Evolutionary conservation across 2,888 invertebrate species (phyloP).

Genomic region (Ommatoiulus sabulosus): DNA sequence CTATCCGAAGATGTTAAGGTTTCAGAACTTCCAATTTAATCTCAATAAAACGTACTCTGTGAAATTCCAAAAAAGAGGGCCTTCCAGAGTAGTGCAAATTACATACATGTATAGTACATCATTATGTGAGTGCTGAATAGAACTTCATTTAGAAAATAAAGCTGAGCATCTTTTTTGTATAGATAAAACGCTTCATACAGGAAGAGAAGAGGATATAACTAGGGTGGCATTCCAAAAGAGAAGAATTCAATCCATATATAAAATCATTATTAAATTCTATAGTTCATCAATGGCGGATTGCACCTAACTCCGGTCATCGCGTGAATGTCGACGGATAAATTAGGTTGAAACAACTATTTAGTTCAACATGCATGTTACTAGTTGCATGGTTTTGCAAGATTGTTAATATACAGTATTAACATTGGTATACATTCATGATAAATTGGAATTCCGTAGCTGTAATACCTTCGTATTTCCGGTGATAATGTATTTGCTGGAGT

Average conservation of each 20-base stretch:
- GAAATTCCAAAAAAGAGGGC: background rate
- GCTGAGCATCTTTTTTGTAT: background rate
- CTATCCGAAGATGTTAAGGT: slow-evolving; percentile 18
- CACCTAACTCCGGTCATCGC: background rate
- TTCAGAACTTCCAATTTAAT: background rate
- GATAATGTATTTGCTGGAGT: too few relatives aligned
- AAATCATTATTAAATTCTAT: slow-evolving; percentile 1
- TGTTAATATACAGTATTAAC: too few relatives aligned
- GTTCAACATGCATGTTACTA: too few relatives aligned
- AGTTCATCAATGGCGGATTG: background rate
- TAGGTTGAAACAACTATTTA: background rate
- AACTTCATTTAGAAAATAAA: slow-evolving; percentile 11
- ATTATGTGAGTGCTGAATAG: background rate
- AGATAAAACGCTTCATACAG: background rate
- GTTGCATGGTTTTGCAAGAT: too few relatives aligned
- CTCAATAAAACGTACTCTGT: background rate
- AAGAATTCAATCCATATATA: background rate
- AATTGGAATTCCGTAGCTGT: too few relatives aligned
- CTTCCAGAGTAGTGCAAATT: background rate
- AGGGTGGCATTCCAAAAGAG: background rate
- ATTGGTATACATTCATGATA: too few relatives aligned
- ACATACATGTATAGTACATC: background rate
- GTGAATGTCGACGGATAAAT: background rate
- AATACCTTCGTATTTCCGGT: too few relatives aligned
- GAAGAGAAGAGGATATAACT: background rate